These are phyloP conservation scores for Apteryx owenii DNA, from an alignment of 2,113 vertebrate genomes.

Conservation along the genomic window DNA sequence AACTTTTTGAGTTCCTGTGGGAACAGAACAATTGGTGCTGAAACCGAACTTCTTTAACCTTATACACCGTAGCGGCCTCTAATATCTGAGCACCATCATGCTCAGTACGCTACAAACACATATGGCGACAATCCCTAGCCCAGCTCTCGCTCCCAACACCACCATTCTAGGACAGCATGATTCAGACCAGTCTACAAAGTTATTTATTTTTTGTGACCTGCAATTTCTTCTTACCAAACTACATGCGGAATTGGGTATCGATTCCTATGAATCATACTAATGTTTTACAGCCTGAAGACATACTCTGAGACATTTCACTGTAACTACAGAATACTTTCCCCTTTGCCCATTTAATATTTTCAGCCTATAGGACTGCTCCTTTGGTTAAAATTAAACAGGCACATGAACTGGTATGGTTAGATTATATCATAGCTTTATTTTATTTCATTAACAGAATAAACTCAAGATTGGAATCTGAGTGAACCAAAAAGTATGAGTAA, in stretches of 20 bases:
- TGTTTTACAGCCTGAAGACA: not conserved
- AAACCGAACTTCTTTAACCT: not conserved
- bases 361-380: not conserved
- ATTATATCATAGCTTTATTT: not conserved
- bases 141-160: not conserved
- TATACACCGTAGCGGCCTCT: fast-evolving
- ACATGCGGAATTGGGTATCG: not conserved
- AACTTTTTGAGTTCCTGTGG: not conserved
- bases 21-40: not conserved
- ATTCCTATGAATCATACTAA: not conserved
- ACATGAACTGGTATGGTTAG: not conserved
- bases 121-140: not conserved
- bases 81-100: no score
- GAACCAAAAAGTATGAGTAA: not conserved
- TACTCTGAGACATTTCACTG: not conserved
- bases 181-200: not conserved
- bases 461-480: not conserved
- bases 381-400: not conserved
- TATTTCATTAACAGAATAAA: not conserved
- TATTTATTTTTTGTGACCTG: not conserved
- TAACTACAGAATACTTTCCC: not conserved
- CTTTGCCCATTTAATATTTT: not conserved
- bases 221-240: not conserved
- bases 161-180: not conserved
- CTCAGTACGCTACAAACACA: not conserved